Evolutionary conservation across 2,888 invertebrate genomes (phyloP).

Genomic region (Agrotis exclamationis): DNA sequence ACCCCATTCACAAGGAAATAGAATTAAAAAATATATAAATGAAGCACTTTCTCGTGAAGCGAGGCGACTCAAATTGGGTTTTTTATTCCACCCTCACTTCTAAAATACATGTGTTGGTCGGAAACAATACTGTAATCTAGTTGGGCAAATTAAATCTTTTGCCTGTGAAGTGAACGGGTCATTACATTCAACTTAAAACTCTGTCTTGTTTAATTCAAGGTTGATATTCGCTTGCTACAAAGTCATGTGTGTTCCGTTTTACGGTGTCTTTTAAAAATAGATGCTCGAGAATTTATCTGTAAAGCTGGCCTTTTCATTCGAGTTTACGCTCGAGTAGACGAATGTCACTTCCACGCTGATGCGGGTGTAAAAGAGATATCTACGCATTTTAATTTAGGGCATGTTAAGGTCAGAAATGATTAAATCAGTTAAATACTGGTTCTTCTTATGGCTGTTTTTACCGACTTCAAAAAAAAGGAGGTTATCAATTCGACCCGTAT

Average conservation of each 20-base stretch:
- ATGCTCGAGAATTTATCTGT: conserved; percentile 48
- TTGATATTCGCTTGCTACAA: conserved; percentile 9
- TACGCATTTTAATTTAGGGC: background rate
- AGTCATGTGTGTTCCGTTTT: conserved; percentile 36
- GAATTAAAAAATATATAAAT: conserved; percentile 72
- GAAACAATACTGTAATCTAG: conserved; percentile 79
- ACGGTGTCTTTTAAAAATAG: conserved; percentile 61
- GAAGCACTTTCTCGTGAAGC: conserved; percentile 59
- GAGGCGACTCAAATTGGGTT: conserved; percentile 76
- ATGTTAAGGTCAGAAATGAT: background rate
- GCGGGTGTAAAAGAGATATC: conserved; percentile 26
- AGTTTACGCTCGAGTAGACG: conserved; percentile 31
- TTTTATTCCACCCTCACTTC: conserved; percentile 68
- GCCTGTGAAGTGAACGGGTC: conserved; percentile 48
- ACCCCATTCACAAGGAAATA: conserved; percentile 76
- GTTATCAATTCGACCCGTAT: no score
- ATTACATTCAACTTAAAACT: conserved; percentile 23
- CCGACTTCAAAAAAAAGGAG: no score
- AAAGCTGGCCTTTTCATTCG: conserved; percentile 50
- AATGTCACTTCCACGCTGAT: conserved; percentile 51
- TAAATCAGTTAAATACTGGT: no score
- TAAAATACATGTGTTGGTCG: conserved; percentile 72
- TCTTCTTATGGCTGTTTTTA: no score
- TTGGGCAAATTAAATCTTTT: conserved; percentile 78
- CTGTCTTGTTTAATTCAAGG: background rate